These are phyloP conservation scores for Echinarachnius parma DNA, from an alignment of 53 echinoderm and acorn worm species.

Conservation along the genomic window DNA sequence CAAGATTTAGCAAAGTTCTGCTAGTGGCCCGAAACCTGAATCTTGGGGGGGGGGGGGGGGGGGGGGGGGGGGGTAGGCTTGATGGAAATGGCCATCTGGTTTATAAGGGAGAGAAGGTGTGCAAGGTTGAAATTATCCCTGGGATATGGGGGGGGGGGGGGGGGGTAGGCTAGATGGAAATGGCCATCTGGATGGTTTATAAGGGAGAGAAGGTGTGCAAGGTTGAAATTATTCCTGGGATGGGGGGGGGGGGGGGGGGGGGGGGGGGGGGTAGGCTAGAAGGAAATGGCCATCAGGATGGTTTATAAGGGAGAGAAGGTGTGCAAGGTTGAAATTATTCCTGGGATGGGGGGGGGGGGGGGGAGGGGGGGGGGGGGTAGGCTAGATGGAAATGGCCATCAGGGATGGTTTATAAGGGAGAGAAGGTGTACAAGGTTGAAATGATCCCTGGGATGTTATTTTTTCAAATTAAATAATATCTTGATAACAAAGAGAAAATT, in stretches of 20 bases:
- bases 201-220: neutral
- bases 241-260: neutral
- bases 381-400: neutral
- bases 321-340: neutral
- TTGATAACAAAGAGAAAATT: no score
- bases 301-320: neutral
- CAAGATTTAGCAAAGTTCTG: no score
- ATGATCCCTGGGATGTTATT: neutral
- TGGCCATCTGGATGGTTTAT: no score
- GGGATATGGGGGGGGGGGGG: neutral
- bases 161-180: neutral
- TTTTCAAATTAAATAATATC: no score
- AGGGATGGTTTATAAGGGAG: no score
- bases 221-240: neutral
- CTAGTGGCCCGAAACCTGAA: no score
- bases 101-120: neutral
- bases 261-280: neutral
- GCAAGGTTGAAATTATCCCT: neutral
- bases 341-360: neutral
- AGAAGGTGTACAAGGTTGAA: neutral
- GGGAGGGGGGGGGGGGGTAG: neutral
- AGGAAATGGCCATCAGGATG: no score
- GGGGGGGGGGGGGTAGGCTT: no score
- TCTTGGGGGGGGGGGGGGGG: no score
- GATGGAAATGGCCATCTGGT: no score